A percentile compares a stretch with the other conserved stretches of the same genome.
These are phyloP conservation scores for Clanis bilineata DNA, from an alignment of 2,888 invertebrate genomes.

Conservation along the genomic window DNA sequence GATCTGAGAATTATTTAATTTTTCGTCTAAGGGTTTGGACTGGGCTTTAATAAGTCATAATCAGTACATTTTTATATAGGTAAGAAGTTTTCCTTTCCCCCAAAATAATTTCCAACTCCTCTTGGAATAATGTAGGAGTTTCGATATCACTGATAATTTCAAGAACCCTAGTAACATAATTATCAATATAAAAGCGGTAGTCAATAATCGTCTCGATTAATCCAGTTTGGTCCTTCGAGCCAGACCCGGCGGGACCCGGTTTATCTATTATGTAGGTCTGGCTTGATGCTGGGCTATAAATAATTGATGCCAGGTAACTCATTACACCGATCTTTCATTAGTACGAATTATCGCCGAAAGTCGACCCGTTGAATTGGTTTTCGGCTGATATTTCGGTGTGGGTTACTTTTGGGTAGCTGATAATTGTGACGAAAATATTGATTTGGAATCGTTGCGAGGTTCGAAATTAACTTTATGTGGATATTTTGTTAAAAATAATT, in stretches of 20 bases:
- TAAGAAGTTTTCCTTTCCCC: too few species aligned
- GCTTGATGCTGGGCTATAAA: slow-evolving; percentile 38
- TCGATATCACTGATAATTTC: not conserved
- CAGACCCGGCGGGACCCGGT: slow-evolving; percentile 7
- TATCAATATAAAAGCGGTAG: not conserved
- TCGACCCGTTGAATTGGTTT: slow-evolving; percentile 16
- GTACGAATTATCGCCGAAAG: slow-evolving; percentile 38
- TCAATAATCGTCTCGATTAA: slow-evolving; percentile 15
- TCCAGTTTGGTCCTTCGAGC: slow-evolving; percentile 11
- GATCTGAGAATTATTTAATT: too few species aligned
- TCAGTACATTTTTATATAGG: too few species aligned
- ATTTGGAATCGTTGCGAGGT: not conserved
- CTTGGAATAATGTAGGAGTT: too few species aligned
- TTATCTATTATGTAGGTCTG: slow-evolving; percentile 21
- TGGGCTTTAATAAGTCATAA: too few species aligned
- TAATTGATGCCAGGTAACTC: slow-evolving; percentile 62
- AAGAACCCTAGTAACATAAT: not conserved
- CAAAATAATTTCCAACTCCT: too few species aligned
- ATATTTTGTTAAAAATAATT: too few species aligned
- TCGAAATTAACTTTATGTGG: not conserved
- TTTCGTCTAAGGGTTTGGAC: too few species aligned
- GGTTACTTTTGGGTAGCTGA: not conserved
- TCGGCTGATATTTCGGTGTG: not conserved
- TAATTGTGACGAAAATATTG: not conserved
- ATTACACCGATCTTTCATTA: slow-evolving; percentile 55